These are phyloP conservation scores for Pegea sp. DNA, from an alignment of 23 tunicate genomes.

Conservation along the genomic window DNA sequence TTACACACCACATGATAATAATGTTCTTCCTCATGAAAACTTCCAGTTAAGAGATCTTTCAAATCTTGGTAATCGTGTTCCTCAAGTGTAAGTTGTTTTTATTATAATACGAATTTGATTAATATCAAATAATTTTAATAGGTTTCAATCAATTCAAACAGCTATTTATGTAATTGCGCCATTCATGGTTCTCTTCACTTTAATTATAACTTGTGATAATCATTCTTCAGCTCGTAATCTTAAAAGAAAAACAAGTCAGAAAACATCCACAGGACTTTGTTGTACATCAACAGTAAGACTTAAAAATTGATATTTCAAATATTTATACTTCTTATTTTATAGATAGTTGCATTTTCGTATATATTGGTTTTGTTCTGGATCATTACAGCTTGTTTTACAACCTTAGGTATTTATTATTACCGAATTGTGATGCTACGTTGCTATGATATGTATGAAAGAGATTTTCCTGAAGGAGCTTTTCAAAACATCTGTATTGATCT, in stretches of 20 bases:
- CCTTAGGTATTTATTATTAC: slow-evolving; percentile 72
- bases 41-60: slow-evolving; percentile 6
- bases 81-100: slow-evolving; percentile 39
- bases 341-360: slow-evolving; percentile 29
- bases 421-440: slow-evolving; percentile 71
- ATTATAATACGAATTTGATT: not conserved
- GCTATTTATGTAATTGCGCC: slow-evolving; percentile 71
- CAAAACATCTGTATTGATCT: slow-evolving; percentile 62
- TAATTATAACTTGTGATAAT: slow-evolving; percentile 27
- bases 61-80: slow-evolving; percentile 71
- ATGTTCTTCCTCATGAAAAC: slow-evolving; percentile 1
- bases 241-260: slow-evolving; percentile 11
- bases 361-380: slow-evolving; percentile 34
- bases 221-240: slow-evolving; percentile 10
- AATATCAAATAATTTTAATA: slow-evolving; percentile 1
- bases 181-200: slow-evolving; percentile 58
- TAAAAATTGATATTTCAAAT: too few species aligned
- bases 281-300: too few species aligned
- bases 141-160: slow-evolving; percentile 32
- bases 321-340: too few species aligned
- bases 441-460: slow-evolving; percentile 45
- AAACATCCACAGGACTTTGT: slow-evolving; percentile 52
- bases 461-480: slow-evolving; percentile 22
- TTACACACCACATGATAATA: not conserved
- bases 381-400: slow-evolving; percentile 54